These are phyloP conservation scores for Neolamprologus multifasciatus DNA, from an alignment of 2,797 vertebrate genomes.

Conservation along the genomic window DNA sequence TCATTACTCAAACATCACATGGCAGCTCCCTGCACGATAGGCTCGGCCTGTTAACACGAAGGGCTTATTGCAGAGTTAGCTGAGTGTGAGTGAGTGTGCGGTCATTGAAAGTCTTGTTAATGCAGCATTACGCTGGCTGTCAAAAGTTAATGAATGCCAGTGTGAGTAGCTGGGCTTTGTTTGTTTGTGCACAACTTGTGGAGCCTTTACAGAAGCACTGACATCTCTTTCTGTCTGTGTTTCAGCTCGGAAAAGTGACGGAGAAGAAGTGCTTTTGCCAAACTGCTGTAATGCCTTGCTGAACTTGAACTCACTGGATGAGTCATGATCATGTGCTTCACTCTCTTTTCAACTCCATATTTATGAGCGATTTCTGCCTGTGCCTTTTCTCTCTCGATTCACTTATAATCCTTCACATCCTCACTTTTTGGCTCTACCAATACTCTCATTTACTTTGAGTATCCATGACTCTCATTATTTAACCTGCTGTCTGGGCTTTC, in stretches of 20 bases:
- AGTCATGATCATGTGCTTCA: not conserved
- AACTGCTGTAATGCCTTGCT: not conserved
- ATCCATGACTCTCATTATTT: not conserved
- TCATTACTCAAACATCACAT: conserved; percentile 41
- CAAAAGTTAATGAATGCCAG: not conserved
- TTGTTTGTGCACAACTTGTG: not conserved
- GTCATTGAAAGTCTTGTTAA: not conserved
- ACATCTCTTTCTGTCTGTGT: not conserved
- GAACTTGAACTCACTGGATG: not conserved
- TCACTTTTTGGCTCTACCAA: not conserved
- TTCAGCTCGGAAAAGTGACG: not conserved
- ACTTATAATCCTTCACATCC: not conserved
- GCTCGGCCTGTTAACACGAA: conserved; percentile 16
- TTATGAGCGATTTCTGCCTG: not conserved
- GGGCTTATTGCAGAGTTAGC: conserved; percentile 12
- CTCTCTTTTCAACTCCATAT: not conserved
- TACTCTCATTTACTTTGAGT: not conserved
- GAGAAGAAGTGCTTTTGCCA: not conserved
- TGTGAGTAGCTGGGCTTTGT: not conserved
- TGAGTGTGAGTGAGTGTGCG: not conserved
- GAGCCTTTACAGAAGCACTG: not conserved
- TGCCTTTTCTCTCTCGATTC: not conserved
- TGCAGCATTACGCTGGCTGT: not conserved
- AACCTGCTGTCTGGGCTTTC: not conserved
- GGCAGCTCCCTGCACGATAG: not conserved